Percentiles rank a stretch among this genome's conserved stretches.
phyloP scores from a whole-genome alignment of 37 sponge, comb jelly and placozoan genomes.

The Spongilla lacustris region DNA sequence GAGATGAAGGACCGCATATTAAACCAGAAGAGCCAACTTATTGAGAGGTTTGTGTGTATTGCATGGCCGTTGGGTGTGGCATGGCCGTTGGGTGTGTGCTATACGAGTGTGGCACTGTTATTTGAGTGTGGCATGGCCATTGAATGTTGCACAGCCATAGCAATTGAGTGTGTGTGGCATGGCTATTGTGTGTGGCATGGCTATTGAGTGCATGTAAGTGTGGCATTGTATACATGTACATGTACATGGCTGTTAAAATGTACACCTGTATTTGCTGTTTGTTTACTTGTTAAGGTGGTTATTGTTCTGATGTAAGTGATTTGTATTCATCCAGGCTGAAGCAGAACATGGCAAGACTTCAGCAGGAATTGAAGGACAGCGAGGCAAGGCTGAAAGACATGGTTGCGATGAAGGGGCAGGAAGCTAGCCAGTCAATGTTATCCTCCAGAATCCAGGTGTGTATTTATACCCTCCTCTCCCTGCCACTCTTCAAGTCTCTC shows the following conservation, averaged over 20 bases:
- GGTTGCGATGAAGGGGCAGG: not conserved
- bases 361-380: constrained; percentile 31
- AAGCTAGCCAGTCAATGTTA: not conserved
- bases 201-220: too few relatives aligned
- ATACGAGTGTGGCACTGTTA: too few relatives aligned
- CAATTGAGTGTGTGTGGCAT: too few relatives aligned
- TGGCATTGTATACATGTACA: too few relatives aligned
- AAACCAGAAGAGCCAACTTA: constrained; percentile 44
- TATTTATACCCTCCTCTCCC: too few relatives aligned
- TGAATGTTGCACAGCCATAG: too few relatives aligned
- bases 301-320: not conserved
- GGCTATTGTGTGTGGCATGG: too few relatives aligned
- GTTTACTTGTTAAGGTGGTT: not conserved
- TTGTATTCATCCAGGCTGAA: constrained; percentile 32
- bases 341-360: constrained; percentile 30
- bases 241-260: not conserved
- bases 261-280: constrained; percentile 4
- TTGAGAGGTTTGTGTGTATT: constrained; percentile 49
- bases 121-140: too few relatives aligned
- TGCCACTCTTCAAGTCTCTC: too few relatives aligned
- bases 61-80: too few relatives aligned
- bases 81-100: too few relatives aligned
- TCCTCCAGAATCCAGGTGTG: constrained; percentile 17
- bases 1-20: constrained; percentile 42
- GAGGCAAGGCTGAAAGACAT: constrained; percentile 23